These are phyloP conservation scores for Armadillidium nasatum DNA, from an alignment of 1,140 invertebrate species.

Conservation along the genomic window DNA sequence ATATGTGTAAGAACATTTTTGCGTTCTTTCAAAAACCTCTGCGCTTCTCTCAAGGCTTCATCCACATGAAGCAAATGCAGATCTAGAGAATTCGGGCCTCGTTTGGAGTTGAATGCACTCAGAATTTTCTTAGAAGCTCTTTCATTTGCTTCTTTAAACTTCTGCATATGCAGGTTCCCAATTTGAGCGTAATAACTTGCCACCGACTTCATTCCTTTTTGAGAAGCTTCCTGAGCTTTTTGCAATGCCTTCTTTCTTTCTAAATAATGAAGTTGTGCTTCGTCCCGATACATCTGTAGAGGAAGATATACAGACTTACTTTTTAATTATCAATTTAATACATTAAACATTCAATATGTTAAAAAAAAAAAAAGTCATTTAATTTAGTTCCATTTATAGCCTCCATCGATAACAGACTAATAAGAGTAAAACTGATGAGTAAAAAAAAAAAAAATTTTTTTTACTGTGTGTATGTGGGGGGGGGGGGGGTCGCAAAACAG, in stretches of 20 bases:
- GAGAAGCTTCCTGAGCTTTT: conserved; percentile 3
- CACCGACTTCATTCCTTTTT: background rate
- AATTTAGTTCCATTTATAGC: too few species aligned
- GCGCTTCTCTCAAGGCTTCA: background rate
- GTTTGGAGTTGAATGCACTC: background rate
- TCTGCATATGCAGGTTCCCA: background rate
- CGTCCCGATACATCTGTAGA: background rate
- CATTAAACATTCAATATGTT: too few species aligned
- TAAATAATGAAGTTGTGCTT: background rate
- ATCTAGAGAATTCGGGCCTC: background rate
- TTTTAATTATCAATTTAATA: too few species aligned
- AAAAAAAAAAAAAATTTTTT: too few species aligned
- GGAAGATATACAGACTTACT: too few species aligned
- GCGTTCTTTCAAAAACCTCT: background rate
- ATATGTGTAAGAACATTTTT: background rate
- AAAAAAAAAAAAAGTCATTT: too few species aligned
- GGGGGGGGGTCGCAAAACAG: too few species aligned
- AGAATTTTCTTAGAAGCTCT: conserved; percentile 10
- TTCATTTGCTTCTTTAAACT: background rate
- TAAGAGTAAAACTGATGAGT: too few species aligned
- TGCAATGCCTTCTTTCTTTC: background rate
- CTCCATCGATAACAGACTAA: too few species aligned
- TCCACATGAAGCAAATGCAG: background rate
- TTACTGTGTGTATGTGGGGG: too few species aligned
- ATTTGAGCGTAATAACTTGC: conserved; percentile 1